phyloP scores from a whole-genome alignment of 1,140 invertebrate genomes.

The Magallana ariakensis region DNA sequence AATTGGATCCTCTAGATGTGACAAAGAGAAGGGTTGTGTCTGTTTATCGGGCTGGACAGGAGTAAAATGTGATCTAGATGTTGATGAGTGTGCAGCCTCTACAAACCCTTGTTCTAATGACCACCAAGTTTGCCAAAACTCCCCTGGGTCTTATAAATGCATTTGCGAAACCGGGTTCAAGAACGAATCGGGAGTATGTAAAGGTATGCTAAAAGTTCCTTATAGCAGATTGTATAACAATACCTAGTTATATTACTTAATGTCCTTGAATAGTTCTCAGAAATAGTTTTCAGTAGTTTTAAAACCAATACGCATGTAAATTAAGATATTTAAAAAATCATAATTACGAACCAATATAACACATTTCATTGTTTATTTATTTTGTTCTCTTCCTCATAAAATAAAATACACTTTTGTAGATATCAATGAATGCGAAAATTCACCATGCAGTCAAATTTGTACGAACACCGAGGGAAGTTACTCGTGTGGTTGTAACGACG shows the following conservation, averaged over 20 bases:
- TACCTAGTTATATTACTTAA: too few relatives aligned
- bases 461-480: constrained; percentile 67
- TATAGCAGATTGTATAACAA: too few relatives aligned
- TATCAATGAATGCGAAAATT: constrained; percentile 66
- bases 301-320: too few relatives aligned
- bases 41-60: constrained; percentile 65
- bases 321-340: too few relatives aligned
- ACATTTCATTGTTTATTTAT: too few relatives aligned
- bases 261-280: too few relatives aligned
- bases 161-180: constrained; percentile 60
- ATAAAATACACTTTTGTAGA: constrained; percentile 44
- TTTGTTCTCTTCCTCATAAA: constrained; percentile 67
- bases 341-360: too few relatives aligned
- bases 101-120: constrained; percentile 15
- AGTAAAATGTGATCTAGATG: constrained; percentile 58
- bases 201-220: constrained; percentile 37
- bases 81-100: constrained; percentile 58
- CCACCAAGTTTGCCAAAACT: constrained; percentile 59
- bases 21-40: constrained; percentile 57
- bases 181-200: constrained; percentile 41
- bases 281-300: too few relatives aligned
- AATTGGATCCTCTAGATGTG: constrained; percentile 42
- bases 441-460: constrained; percentile 69
- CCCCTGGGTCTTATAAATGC: constrained; percentile 60
- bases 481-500: constrained; percentile 65